Evolutionary conservation across 1,140 invertebrate species (phyloP), one percentile per base, ranked within the genome.

Genomic region (Dendrolimus punctatus): DNA sequence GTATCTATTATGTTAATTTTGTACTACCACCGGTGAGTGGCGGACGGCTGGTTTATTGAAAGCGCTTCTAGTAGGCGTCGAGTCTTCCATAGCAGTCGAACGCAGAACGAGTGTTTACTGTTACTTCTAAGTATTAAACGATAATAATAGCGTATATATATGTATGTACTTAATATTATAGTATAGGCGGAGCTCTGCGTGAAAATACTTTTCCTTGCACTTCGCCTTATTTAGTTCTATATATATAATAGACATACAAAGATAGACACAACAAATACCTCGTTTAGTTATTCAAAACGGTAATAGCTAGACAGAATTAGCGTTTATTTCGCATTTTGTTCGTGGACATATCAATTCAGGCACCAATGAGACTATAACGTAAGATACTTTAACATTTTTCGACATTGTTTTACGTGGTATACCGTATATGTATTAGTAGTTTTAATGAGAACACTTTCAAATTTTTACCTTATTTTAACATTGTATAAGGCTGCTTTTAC

Each of bases 21-120:
- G 23, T 23, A 23, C 23, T 23, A 23, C 23, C 23, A 23, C 23
- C 23, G 68, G 72, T 73, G 77, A 72, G 68, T 70, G 73, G 73
- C 73, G 77, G 66, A 68, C 78, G 80, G 77, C 79, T 80, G 77
- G 76, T 72, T 68, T 80, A 78, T 76, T 77, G 78, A 74, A 73
- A 76, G 71, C 82, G 80, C 80, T 85, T 84, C 76, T 80, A 65
- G 80, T 75, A 84, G 84, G 82, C 80, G 80, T 80, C 77, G 76
- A 80, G 82, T 85, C 82, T 85, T 85, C 82, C 82, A 85, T 80
- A 85, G 71, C 82, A 80, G 82, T 85, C 79, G 78, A 68, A 63
- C 77, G 79, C 76, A 65, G 60, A 64, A 67, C 64, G 71, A 73
- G 65, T 79, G 65, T 72, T 71, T 77, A 80, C 71, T 80, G 69